These are phyloP conservation scores for Poecilus cupreus DNA, from an alignment of 2,888 invertebrate genomes.

Conservation along the genomic window DNA sequence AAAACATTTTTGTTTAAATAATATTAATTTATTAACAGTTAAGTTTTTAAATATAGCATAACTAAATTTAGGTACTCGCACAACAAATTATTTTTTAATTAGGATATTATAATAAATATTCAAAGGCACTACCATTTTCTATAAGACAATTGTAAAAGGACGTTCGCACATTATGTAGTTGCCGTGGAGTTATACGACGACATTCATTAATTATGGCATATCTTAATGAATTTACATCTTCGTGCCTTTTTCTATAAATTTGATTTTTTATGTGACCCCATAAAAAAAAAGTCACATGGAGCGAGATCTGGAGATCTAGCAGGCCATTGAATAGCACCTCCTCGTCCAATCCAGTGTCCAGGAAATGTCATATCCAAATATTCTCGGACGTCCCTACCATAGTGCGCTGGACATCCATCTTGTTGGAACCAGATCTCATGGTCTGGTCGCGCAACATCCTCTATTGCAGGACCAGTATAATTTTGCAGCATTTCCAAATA, in stretches of 20 bases:
- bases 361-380: not conserved
- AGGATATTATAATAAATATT: not conserved
- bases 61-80: too few relatives aligned
- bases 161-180: not conserved
- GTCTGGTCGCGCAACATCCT: not conserved
- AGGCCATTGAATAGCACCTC: not conserved
- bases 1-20: too few relatives aligned
- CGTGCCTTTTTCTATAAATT: not conserved
- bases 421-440: too few relatives aligned
- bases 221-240: not conserved
- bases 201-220: not conserved
- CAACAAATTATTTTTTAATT: too few relatives aligned
- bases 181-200: not conserved
- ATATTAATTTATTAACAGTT: too few relatives aligned
- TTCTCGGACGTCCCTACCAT: too few relatives aligned
- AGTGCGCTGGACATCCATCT: too few relatives aligned
- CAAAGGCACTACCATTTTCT: too few relatives aligned
- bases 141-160: not conserved
- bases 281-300: not conserved
- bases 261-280: not conserved
- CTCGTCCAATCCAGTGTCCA: not conserved
- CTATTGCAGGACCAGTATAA: not conserved
- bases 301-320: not conserved
- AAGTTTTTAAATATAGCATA: too few relatives aligned
- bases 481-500: not conserved